Base-by-base conservation (phyloP, 2,797 vertebrate species). In the Platalea minor region DNA sequence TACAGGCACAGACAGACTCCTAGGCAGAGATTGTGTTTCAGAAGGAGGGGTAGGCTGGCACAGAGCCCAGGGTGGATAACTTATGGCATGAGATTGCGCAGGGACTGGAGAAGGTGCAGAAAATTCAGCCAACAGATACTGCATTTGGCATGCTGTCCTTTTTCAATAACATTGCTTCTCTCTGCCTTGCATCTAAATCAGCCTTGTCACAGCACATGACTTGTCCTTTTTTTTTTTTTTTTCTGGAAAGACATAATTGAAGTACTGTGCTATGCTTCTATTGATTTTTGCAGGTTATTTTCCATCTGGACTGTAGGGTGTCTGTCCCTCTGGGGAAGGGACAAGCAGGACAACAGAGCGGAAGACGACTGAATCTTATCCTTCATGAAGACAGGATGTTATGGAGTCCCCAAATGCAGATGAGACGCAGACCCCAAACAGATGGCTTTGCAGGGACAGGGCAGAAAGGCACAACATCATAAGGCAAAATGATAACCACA, bases 391-490 rank as follows among this genome's bases (percentile, higher is more conserved):
- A 35, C 68, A 84, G 57, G 69, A 74, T 25, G n/a, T 18, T 28
- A 35, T 0, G 4, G 70, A 88, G 57, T 13, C 45, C 50, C 13
- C 37, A 53, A 24, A 53, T 1, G 2, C 14, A 56, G 48, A 17
- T 7, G 60, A 77, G 54, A 85, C 0, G 2, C 21, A 51, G 35
- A 51, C 20, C 48, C 28, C 11, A 41, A 4, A 5, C 7, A 33
- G 14, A 13, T 0, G 5, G 51, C 41, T 76, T 88, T 35, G 64
- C 51, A 54, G 21, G 41, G n/a, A 70, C 1, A 3, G 17, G 20
- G 13, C 46, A 63, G 57, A 73, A 84, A 87, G 57, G 33, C 48
- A 37, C 41, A 28, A 5, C 1, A 0, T 4, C 1, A 0, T 4
- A 18, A 43, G 29, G 43, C 35, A 72, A 24, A 84, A 8, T 0